These are phyloP conservation scores for Xiphophorus couchianus DNA, from an alignment of 2,113 vertebrate species.

Conservation along the genomic window DNA sequence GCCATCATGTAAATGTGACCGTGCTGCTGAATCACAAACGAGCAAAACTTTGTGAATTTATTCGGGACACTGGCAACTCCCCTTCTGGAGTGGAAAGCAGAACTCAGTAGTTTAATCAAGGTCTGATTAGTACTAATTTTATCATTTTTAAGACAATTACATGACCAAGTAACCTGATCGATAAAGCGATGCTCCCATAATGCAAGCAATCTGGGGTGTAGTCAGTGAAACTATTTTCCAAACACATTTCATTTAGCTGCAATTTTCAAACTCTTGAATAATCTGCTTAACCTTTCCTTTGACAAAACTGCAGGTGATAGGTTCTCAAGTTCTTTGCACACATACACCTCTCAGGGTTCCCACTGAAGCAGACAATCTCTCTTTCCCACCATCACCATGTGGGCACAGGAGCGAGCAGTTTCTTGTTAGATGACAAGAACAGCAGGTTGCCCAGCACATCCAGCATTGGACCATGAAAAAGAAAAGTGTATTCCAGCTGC, in stretches of 20 bases:
- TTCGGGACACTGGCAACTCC: background rate
- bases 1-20: slow-evolving; percentile 42
- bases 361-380: slow-evolving; percentile 34
- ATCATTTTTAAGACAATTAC: slow-evolving; percentile 42
- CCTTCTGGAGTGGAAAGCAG: slow-evolving; percentile 35
- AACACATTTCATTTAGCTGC: slow-evolving; percentile 41
- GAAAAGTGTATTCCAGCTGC: slow-evolving; percentile 13
- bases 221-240: slow-evolving; percentile 39
- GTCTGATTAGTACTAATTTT: slow-evolving; percentile 56
- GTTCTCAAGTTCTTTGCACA: slow-evolving; percentile 43
- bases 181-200: slow-evolving; percentile 43
- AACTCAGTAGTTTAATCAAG: slow-evolving; percentile 46
- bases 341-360: slow-evolving; percentile 44
- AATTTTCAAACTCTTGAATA: slow-evolving; percentile 53
- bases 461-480: slow-evolving; percentile 34
- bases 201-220: slow-evolving; percentile 14
- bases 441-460: slow-evolving; percentile 40
- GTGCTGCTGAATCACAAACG: slow-evolving; percentile 26
- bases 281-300: slow-evolving; percentile 32
- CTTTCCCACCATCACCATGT: slow-evolving; percentile 33
- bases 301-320: slow-evolving; percentile 35
- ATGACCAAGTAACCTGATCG: slow-evolving; percentile 46
- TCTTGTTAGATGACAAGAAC: slow-evolving; percentile 49
- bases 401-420: slow-evolving; percentile 39
- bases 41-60: slow-evolving; percentile 8